phyloP scores from a whole-genome alignment of 1,140 invertebrate genomes.

The Apis cerana region DNA sequence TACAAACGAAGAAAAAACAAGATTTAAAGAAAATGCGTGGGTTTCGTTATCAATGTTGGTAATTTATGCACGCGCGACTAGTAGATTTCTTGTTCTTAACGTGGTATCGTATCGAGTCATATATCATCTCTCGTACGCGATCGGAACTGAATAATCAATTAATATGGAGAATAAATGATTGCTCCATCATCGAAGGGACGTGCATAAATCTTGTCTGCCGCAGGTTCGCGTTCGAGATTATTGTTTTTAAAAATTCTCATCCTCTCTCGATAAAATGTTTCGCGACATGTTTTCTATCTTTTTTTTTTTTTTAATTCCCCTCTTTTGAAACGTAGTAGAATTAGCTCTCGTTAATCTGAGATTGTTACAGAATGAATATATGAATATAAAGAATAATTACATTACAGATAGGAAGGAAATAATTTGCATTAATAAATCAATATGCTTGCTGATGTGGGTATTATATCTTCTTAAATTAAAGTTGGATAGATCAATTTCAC shows the following conservation, averaged over 20 bases:
- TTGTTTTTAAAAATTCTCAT: background rate
- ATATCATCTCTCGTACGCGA: constrained; percentile 38
- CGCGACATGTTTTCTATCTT: background rate
- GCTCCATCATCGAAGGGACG: constrained; percentile 19
- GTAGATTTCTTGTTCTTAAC: constrained; percentile 40
- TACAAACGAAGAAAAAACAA: constrained; percentile 30
- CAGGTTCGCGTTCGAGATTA: constrained; percentile 1
- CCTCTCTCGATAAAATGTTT: background rate
- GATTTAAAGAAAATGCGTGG: constrained; percentile 48
- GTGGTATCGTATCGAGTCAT: background rate
- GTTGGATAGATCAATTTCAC: too few species aligned
- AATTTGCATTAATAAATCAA: too few species aligned
- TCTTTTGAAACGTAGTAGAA: background rate
- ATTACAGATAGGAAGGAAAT: too few species aligned
- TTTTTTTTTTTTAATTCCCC: background rate
- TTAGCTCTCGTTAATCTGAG: background rate
- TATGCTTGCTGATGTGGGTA: too few species aligned
- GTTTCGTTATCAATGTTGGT: constrained; percentile 44
- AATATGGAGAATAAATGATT: constrained; percentile 46
- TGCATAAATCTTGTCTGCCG: constrained; percentile 15
- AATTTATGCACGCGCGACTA: constrained; percentile 46
- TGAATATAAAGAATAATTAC: background rate
- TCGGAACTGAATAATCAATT: constrained; percentile 50
- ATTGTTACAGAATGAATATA: background rate
- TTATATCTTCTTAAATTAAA: too few species aligned